These are phyloP conservation scores for Eurytoma californica DNA, from an alignment of 2,888 invertebrate genomes.

Conservation along the genomic window DNA sequence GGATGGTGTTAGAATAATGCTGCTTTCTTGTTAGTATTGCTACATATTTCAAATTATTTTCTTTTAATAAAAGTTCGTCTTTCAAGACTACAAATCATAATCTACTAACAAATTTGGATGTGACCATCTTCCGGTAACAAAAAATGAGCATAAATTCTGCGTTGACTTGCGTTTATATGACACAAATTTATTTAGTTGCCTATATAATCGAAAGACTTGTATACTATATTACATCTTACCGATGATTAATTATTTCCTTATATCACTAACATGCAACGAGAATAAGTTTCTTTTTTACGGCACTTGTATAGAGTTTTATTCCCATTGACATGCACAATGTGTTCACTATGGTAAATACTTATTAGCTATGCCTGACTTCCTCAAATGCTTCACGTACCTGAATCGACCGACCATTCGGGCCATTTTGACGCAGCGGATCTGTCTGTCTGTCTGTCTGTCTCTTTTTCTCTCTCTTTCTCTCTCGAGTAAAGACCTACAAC, in stretches of 20 bases:
- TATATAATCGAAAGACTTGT: conserved; percentile 66
- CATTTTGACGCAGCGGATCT: conserved; percentile 58
- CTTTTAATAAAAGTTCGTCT: conserved; percentile 30
- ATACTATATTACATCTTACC: conserved; percentile 65
- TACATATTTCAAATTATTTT: no score
- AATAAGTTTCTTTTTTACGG: conserved; percentile 81
- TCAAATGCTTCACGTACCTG: conserved; percentile 75
- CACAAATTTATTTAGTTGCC: conserved; percentile 70
- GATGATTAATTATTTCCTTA: conserved; percentile 69
- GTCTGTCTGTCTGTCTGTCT: conserved; percentile 48
- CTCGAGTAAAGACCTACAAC: conserved; percentile 60
- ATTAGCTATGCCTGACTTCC: conserved; percentile 74
- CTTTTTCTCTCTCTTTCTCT: conserved; percentile 65
- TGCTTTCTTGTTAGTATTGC: no score
- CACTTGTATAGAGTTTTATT: conserved; percentile 77
- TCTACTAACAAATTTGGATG: conserved; percentile 65
- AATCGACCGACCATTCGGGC: conserved; percentile 74
- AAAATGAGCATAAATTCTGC: conserved; percentile 62
- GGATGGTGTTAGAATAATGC: no score
- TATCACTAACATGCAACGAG: conserved; percentile 73
- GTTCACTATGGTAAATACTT: conserved; percentile 75
- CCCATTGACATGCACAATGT: conserved; percentile 76
- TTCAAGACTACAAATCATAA: conserved; percentile 26
- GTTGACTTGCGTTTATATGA: conserved; percentile 71
- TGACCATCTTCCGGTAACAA: conserved; percentile 73